Conservation (phyloP, 2,113 vertebrate species). For the Antigone vipio region DNA sequence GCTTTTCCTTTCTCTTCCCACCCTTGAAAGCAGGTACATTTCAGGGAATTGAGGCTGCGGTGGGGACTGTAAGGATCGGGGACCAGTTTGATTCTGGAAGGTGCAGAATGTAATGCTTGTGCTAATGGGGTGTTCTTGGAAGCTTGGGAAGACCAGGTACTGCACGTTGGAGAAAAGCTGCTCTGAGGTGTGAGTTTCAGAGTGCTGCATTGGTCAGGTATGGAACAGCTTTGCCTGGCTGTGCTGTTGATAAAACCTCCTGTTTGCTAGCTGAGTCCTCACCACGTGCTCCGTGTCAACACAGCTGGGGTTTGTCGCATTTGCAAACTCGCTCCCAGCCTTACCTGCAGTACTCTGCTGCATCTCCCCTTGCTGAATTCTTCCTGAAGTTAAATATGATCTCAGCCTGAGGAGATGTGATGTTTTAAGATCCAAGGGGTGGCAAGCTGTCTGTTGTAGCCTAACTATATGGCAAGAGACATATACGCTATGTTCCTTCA, state of each 20-base stretch:
- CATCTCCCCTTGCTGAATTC: not conserved
- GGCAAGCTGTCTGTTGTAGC: not conserved
- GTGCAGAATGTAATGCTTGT: not conserved
- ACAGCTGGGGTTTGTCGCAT: not conserved
- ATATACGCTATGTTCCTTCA: not conserved
- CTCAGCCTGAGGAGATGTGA: conserved; percentile 6
- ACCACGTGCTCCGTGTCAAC: not conserved
- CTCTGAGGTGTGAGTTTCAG: not conserved
- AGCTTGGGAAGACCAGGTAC: not conserved
- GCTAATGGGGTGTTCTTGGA: not conserved
- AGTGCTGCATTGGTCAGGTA: not conserved
- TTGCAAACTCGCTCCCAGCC: not conserved
- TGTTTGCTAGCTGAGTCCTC: not conserved
- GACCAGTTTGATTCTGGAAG: not conserved
- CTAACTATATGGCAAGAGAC: not conserved
- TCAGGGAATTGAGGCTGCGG: not conserved
- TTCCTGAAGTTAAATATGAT: not conserved
- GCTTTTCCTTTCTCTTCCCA: not conserved
- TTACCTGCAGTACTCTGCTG: not conserved
- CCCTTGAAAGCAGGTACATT: not conserved
- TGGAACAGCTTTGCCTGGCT: not conserved
- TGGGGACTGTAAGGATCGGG: not conserved
- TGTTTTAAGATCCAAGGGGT: not conserved
- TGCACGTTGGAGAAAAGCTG: not conserved
- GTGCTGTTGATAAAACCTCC: not conserved